These are phyloP conservation scores for Agrochola litura DNA, from an alignment of 2,888 invertebrate genomes.

Conservation along the genomic window DNA sequence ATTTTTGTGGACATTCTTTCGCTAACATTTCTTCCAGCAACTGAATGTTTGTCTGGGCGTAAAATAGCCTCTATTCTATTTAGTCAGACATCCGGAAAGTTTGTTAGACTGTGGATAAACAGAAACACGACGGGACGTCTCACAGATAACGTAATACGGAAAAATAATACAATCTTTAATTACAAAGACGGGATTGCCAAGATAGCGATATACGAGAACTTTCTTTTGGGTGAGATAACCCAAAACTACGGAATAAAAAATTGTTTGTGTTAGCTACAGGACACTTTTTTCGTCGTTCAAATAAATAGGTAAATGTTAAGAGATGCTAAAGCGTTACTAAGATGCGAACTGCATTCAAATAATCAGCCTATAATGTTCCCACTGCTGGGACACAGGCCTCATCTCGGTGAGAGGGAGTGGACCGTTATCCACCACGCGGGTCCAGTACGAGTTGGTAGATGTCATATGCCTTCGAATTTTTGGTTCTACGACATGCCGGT, in stretches of 20 bases:
- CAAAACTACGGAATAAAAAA: neutral
- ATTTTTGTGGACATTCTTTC: slow-evolving; percentile 17
- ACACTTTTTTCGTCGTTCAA: neutral
- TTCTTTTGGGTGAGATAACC: slow-evolving; percentile 16
- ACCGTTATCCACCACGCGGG: too few relatives aligned
- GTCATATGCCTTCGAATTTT: too few relatives aligned
- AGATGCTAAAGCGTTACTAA: too few relatives aligned
- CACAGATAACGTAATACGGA: slow-evolving; percentile 32
- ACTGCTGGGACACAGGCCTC: too few relatives aligned
- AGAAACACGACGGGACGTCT: slow-evolving; percentile 12
- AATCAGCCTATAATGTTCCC: too few relatives aligned
- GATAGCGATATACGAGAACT: slow-evolving; percentile 30
- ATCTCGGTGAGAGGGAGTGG: too few relatives aligned
- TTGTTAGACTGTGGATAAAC: slow-evolving; percentile 21
- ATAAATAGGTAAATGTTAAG: neutral
- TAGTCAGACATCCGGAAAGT: slow-evolving; percentile 34
- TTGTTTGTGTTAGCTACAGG: neutral
- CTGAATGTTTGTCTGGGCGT: slow-evolving; percentile 10
- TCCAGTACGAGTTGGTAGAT: too few relatives aligned
- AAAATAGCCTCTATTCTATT: slow-evolving; percentile 31
- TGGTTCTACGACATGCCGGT: too few relatives aligned
- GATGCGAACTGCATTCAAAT: neutral
- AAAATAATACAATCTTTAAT: slow-evolving; percentile 52
- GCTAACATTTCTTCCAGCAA: neutral
- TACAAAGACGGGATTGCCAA: slow-evolving; percentile 20